Base-by-base conservation (phyloP, 2,113 vertebrate species). In the Pipa parva region DNA sequence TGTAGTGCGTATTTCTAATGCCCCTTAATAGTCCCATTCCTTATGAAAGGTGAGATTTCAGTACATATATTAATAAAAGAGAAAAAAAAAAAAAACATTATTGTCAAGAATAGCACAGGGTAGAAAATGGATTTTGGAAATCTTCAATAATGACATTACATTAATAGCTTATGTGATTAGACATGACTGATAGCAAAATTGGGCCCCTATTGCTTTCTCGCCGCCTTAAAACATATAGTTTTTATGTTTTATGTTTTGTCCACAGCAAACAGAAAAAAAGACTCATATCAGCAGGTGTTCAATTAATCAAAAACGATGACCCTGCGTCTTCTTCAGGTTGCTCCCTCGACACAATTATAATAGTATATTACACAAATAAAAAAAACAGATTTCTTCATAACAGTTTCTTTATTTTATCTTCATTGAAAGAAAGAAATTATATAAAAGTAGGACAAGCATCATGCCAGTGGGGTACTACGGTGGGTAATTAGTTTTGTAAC, bases 121-220 rank as follows among this genome's bases (percentile, higher is more conserved):
- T 79, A 77, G 78, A 80, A 84, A 87, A 85, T 82, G 83, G 84
- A 79, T 77, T 81, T 83, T 69, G 78, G 77, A 78, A 82, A 84
- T 86, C 81, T 89, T 89, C 83, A 84, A 77, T 87, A 87, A 88
- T 81, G 85, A 86, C 88, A 88, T 88, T 87, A 81, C 82, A 83
- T 86, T 84, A 88, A 84, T 88, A 84, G 83, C 83, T 83, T 84
- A 80, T 80, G 83, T 84, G 84, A 85, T 89, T 87, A 87, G 87
- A 85, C 85, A 86, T 87, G 88, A 88, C 81, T 85, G 84, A 87
- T 87, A 81, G 84, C 78, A 84, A 87, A 89, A 88, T 83, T 88
- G 80, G 82, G 81, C 79, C 77, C 81, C 78, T 81, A 77, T 80
- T 78, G 83, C 75, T 80, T 83, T n/a, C 79, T 75, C 63, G 75